Evolutionary conservation across 2,888 invertebrate species (phyloP).

Genomic region (Nowickia ferox): DNA sequence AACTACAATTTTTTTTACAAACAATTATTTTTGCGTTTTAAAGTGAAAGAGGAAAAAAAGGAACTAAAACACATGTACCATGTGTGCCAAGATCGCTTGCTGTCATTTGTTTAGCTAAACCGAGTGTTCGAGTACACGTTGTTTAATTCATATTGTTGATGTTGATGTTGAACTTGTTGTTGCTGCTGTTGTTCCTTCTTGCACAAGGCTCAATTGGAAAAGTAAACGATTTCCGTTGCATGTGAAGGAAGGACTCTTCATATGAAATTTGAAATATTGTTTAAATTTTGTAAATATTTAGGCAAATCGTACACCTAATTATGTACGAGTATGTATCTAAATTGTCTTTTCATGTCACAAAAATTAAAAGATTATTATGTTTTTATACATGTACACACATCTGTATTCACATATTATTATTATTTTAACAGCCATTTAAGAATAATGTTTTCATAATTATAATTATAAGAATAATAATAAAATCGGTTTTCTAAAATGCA

Average conservation of each 20-base stretch:
- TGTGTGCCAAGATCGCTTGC: conserved; percentile 79
- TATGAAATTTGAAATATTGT: neutral
- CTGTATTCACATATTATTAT: too few relatives aligned
- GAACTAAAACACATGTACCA: conserved; percentile 76
- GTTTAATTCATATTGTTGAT: conserved; percentile 54
- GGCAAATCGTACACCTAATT: conserved; percentile 2
- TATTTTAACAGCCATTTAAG: too few relatives aligned
- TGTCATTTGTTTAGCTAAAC: conserved; percentile 72
- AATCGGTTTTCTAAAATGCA: too few relatives aligned
- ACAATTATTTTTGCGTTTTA: conserved; percentile 49
- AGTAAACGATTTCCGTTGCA: conserved; percentile 12
- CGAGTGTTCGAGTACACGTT: conserved; percentile 58
- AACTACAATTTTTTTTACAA: conserved; percentile 56
- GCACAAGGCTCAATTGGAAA: conserved; percentile 65
- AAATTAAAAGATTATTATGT: too few relatives aligned
- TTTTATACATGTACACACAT: too few relatives aligned
- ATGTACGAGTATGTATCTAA: too few relatives aligned
- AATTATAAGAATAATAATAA: too few relatives aligned
- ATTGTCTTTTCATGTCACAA: too few relatives aligned
- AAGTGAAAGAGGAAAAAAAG: conserved; percentile 30
- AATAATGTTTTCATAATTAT: too few relatives aligned
- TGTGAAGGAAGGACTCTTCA: conserved; percentile 5
- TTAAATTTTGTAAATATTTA: conserved; percentile 24
- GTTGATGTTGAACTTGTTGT: neutral
- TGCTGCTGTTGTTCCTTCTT: conserved; percentile 17